Percentiles rank a stretch among this genome's conserved stretches.
phyloP scores from a whole-genome alignment of 2,113 vertebrate genomes.

The Sturnira hondurensis region DNA sequence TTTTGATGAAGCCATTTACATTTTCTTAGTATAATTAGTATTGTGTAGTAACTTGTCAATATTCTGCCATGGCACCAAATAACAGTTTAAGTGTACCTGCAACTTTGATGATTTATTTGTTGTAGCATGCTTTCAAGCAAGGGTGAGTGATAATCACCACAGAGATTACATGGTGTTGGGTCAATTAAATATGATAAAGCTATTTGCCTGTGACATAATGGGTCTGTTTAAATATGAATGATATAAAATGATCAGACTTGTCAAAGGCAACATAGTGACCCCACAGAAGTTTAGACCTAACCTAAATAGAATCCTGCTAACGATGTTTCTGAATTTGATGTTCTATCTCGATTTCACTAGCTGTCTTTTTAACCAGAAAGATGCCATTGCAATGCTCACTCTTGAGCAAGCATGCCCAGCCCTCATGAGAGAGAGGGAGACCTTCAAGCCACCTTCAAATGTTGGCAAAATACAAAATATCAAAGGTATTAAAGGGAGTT shows the following conservation, averaged over 20 bases:
- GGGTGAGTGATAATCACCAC: conserved; percentile 67
- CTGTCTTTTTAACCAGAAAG: conserved; percentile 71
- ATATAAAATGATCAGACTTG: conserved; percentile 56
- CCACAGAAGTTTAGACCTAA: conserved; percentile 55
- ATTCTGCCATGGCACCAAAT: conserved; percentile 27
- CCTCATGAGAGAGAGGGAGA: conserved; percentile 11
- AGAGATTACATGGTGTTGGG: conserved; percentile 73
- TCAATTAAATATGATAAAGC: conserved; percentile 63
- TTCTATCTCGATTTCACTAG: conserved; percentile 30
- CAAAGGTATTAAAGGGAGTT: background rate
- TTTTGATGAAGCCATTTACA: conserved; percentile 69
- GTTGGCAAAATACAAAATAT: conserved; percentile 46
- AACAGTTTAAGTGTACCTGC: conserved; percentile 32
- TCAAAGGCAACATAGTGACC: conserved; percentile 45
- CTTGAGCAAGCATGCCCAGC: background rate
- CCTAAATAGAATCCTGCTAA: conserved; percentile 62
- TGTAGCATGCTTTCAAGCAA: conserved; percentile 42
- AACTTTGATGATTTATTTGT: conserved; percentile 65
- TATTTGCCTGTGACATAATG: conserved; percentile 48
- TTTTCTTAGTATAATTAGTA: conserved; percentile 72
- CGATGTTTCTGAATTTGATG: conserved; percentile 67
- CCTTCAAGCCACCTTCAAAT: conserved; percentile 44
- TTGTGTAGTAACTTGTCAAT: conserved; percentile 54
- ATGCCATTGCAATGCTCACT: conserved; percentile 35
- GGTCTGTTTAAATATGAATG: conserved; percentile 60